Percentiles rank a stretch among this genome's conserved stretches.
Conservation (phyloP, 2,888 invertebrate species). For the Mimas tiliae region DNA sequence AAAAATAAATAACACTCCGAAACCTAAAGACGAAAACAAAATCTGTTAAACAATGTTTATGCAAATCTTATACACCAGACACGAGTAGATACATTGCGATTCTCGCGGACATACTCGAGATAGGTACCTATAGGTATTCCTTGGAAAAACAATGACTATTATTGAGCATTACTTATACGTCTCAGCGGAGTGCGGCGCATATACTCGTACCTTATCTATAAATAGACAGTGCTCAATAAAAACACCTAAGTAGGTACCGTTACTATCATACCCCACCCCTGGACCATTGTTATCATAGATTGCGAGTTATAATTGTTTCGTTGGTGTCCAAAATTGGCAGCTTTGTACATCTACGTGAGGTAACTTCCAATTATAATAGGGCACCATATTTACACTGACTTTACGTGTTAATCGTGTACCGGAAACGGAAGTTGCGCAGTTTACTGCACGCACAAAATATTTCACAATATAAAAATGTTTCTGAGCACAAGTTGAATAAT, state of each 20-base stretch:
- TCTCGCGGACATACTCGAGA: not conserved
- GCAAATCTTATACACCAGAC: not conserved
- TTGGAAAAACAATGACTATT: conserved; percentile 16
- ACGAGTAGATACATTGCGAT: not conserved
- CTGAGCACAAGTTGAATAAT: too few species aligned
- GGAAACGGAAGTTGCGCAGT: conserved; percentile 13
- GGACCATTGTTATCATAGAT: not conserved
- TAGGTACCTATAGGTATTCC: not conserved
- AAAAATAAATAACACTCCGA: too few species aligned
- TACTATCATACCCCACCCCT: conserved; percentile 15
- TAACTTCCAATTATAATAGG: conserved; percentile 2
- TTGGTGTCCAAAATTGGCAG: not conserved
- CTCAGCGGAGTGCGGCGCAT: too few species aligned
- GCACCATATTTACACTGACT: not conserved
- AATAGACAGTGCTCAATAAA: not conserved
- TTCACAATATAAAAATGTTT: conserved; percentile 25
- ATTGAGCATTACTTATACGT: not conserved
- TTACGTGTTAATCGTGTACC: conserved; percentile 7
- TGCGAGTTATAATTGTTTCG: not conserved
- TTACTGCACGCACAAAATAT: conserved; percentile 23
- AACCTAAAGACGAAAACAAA: not conserved
- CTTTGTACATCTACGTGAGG: conserved; percentile 9
- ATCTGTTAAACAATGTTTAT: not conserved
- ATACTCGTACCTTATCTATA: not conserved
- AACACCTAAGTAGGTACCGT: not conserved